These are phyloP conservation scores for Takifugu rubripes DNA, from an alignment of 2,797 vertebrate genomes.

Conservation along the genomic window DNA sequence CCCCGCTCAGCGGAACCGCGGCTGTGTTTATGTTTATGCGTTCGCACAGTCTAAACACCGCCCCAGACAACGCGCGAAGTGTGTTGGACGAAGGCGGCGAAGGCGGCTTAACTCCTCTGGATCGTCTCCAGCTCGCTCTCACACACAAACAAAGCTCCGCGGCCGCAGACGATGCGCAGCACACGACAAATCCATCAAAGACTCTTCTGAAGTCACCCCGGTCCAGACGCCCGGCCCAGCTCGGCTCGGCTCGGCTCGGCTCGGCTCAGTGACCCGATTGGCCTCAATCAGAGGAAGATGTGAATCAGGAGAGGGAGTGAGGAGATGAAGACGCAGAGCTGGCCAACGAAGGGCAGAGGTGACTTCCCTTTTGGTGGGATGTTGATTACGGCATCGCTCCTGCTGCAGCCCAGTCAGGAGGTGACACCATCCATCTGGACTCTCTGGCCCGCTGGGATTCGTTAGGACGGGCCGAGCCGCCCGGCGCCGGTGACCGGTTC, in stretches of 20 bases:
- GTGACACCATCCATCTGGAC: slow-evolving; percentile 8
- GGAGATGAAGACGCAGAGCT: neutral
- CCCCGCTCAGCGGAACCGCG: neutral
- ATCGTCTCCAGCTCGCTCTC: slow-evolving; percentile 11
- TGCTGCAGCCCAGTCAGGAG: neutral
- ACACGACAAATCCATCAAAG: neutral
- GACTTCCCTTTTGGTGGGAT: neutral
- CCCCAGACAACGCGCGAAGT: neutral
- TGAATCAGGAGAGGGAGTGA: too few species aligned
- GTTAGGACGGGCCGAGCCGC: slow-evolving; percentile 29
- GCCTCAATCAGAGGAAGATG: too few species aligned
- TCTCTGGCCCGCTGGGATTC: slow-evolving; percentile 25
- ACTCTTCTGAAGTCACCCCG: too few species aligned
- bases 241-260: too few species aligned
- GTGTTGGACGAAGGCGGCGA: slow-evolving; percentile 13
- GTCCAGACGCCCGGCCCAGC: too few species aligned
- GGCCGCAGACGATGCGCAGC: neutral
- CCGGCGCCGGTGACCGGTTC: slow-evolving; percentile 26
- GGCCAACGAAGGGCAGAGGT: neutral
- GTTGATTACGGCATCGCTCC: neutral
- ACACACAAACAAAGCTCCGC: neutral
- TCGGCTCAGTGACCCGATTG: too few species aligned
- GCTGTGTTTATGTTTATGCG: slow-evolving; percentile 19
- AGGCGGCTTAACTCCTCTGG: slow-evolving; percentile 8
- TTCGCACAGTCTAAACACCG: slow-evolving; percentile 24